Percentiles rank a stretch among this genome's conserved stretches.
These are phyloP conservation scores for Furcifer pardalis DNA, from an alignment of 2,797 vertebrate genomes.

Conservation along the genomic window DNA sequence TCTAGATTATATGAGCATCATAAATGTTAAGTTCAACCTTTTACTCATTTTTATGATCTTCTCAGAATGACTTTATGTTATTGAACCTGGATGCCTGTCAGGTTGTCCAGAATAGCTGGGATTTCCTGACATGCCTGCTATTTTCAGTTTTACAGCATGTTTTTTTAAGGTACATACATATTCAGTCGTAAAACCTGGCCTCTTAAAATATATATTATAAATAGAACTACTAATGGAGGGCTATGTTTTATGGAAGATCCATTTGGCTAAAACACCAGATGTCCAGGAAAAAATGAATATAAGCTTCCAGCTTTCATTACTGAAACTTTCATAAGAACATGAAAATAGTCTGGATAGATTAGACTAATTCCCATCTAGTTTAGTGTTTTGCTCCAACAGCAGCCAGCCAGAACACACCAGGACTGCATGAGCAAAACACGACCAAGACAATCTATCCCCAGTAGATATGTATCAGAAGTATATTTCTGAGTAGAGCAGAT, in stretches of 20 bases:
- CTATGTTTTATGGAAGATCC: background rate
- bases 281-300: background rate
- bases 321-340: background rate
- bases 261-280: background rate
- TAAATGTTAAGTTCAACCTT: constrained; percentile 41
- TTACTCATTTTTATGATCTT: constrained; percentile 3
- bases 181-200: background rate
- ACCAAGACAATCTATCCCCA: background rate
- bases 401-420: background rate
- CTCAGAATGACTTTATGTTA: background rate
- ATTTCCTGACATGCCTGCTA: background rate
- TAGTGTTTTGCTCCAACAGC: too few species aligned
- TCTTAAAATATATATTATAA: constrained; percentile 30
- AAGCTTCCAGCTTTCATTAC: background rate
- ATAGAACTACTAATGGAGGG: background rate
- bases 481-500: background rate
- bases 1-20: constrained; percentile 28
- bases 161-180: background rate
- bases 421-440: background rate
- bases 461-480: background rate
- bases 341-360: background rate
- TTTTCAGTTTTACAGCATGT: constrained; percentile 18
- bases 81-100: accelerated
- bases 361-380: background rate
- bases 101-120: background rate